Conservation (phyloP, 2,113 vertebrate genomes). For the Spermophilus dauricus region DNA sequence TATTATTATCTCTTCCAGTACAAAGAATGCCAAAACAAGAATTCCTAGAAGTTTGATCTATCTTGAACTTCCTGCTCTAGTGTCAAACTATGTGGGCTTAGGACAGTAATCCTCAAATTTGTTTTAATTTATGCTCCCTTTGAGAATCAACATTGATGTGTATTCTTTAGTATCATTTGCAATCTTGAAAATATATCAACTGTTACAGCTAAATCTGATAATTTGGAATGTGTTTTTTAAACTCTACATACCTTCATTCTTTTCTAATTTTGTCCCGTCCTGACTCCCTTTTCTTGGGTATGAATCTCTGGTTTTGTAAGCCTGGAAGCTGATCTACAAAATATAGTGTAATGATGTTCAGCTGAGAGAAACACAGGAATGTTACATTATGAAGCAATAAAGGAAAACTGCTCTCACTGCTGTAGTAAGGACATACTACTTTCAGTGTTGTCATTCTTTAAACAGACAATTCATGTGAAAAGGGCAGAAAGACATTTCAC, state of each 20-base stretch:
- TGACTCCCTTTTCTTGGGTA: background rate
- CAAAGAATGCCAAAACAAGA: background rate
- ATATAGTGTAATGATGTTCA: background rate
- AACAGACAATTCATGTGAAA: background rate
- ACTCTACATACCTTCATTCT: background rate
- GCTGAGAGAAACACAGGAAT: background rate
- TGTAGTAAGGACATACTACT: background rate
- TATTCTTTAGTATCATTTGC: background rate
- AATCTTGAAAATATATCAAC: background rate
- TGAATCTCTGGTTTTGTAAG: background rate
- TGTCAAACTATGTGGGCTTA: background rate
- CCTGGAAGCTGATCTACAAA: background rate
- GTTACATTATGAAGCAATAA: background rate
- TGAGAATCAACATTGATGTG: background rate
- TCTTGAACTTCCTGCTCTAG: background rate
- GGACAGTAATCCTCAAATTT: background rate
- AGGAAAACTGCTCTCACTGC: background rate
- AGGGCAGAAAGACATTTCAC: too few species aligned
- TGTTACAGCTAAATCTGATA: background rate
- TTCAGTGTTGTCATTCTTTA: background rate
- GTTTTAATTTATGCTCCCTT: constrained; percentile 49
- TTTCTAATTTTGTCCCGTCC: background rate
- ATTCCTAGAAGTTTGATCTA: background rate
- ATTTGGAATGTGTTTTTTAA: background rate
- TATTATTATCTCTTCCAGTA: background rate